Conservation (phyloP, 37 sponge, comb jelly and placozoan genomes). For the Aphrocallistes beatrix region DNA sequence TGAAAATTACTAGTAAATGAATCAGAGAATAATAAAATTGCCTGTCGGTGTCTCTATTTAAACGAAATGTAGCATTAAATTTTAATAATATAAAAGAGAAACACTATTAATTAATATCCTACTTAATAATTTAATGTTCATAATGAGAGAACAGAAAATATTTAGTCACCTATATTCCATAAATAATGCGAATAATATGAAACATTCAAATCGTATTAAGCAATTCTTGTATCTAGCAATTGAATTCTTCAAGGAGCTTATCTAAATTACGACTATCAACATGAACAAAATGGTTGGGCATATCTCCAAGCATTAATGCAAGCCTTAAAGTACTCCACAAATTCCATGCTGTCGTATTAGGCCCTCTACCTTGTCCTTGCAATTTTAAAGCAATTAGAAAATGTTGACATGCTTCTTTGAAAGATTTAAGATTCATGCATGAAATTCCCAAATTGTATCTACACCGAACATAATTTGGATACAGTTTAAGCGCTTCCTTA, state of each 20-base stretch:
- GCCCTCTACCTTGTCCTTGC: slow-evolving; percentile 49
- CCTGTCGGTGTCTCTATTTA: too few species aligned
- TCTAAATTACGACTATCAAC: background rate
- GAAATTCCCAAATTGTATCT: slow-evolving; percentile 92
- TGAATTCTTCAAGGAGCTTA: background rate
- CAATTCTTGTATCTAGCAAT: too few species aligned
- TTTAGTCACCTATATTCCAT: too few species aligned
- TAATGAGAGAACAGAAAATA: too few species aligned
- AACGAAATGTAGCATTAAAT: too few species aligned
- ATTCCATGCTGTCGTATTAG: slow-evolving; percentile 31
- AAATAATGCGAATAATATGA: too few species aligned
- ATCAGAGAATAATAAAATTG: too few species aligned
- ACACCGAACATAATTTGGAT: slow-evolving; percentile 76
- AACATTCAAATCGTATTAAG: too few species aligned
- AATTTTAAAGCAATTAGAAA: slow-evolving; percentile 62
- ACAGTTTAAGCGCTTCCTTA: slow-evolving; percentile 53
- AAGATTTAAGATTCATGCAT: slow-evolving; percentile 83
- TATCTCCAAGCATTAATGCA: slow-evolving; percentile 27
- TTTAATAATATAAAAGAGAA: too few species aligned
- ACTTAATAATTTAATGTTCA: too few species aligned
- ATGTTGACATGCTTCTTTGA: slow-evolving; percentile 71
- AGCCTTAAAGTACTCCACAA: slow-evolving; percentile 73
- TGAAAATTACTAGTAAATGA: too few species aligned
- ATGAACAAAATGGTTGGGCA: background rate
- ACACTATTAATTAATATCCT: too few species aligned